Percentiles rank a stretch among this genome's conserved stretches.
Evolutionary conservation across 2,113 vertebrate species (phyloP).

Genomic region (Caloenas nicobarica): DNA sequence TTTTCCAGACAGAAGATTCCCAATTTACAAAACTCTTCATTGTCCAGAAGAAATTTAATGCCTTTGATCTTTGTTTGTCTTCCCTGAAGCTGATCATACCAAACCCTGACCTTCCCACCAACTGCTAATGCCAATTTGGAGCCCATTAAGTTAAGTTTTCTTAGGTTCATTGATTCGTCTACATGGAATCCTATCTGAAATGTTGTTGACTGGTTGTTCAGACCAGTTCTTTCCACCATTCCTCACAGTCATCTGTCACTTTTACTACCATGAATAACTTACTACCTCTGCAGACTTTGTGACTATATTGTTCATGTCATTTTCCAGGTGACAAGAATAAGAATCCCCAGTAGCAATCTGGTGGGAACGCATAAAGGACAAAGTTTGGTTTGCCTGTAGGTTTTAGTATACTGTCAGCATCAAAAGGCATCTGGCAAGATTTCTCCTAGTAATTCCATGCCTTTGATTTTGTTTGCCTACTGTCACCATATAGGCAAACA

Average conservation of each 20-base stretch:
- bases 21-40: background rate
- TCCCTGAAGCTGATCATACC: background rate
- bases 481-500: background rate
- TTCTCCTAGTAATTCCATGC: background rate
- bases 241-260: background rate
- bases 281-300: background rate
- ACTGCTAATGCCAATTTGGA: background rate
- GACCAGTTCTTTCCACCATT: background rate
- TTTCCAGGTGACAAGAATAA: background rate
- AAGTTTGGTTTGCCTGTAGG: background rate
- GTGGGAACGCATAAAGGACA: background rate
- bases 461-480: background rate
- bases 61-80: background rate
- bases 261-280: background rate
- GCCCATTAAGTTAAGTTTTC: background rate
- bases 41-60: background rate
- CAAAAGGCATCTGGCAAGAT: background rate
- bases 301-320: background rate
- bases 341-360: background rate
- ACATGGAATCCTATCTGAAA: background rate
- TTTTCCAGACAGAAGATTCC: too few species aligned
- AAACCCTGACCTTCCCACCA: background rate
- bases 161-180: background rate
- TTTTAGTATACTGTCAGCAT: background rate
- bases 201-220: background rate